Conservation (phyloP, 64 coral and sea anemone genomes). For the Dendronephthya gigantea region DNA sequence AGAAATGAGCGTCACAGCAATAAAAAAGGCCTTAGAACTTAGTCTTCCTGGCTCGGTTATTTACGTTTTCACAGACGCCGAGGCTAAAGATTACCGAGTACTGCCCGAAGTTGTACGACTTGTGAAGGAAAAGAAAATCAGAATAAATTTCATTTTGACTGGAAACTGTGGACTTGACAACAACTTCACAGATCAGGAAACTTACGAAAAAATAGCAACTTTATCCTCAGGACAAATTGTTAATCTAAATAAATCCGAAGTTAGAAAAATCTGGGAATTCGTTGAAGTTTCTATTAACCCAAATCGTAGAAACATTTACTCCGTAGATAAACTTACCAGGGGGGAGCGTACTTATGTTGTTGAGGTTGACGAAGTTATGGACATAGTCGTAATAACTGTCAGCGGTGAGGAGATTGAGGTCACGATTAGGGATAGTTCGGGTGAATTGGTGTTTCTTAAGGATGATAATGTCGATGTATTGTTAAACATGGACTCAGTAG, state of each 20-base stretch:
- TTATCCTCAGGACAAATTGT: slow-evolving; percentile 81
- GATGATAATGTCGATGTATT: background rate
- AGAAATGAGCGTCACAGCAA: slow-evolving; percentile 71
- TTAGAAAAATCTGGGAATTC: slow-evolving; percentile 54
- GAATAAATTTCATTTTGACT: slow-evolving; percentile 57
- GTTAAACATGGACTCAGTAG: background rate
- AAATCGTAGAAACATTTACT: slow-evolving; percentile 1
- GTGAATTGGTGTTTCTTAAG: background rate
- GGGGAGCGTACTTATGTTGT: background rate
- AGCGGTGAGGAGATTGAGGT: background rate
- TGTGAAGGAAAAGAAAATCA: slow-evolving; percentile 58
- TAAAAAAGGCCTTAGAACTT: slow-evolving; percentile 67
- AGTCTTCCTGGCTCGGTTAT: slow-evolving; percentile 75
- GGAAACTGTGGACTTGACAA: slow-evolving; percentile 44
- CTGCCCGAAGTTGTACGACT: background rate
- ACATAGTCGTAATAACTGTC: background rate
- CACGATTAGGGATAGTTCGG: background rate
- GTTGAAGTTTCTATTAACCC: slow-evolving; percentile 8
- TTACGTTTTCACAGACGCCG: slow-evolving; percentile 96
- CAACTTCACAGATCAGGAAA: slow-evolving; percentile 42
- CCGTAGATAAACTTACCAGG: background rate
- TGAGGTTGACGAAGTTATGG: background rate
- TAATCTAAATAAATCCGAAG: slow-evolving; percentile 86
- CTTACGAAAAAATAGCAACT: slow-evolving; percentile 63
- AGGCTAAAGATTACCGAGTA: slow-evolving; percentile 56